Evolutionary conservation across 1,140 invertebrate species (phyloP).

Genomic region (Stratiolaelaps scimitus): DNA sequence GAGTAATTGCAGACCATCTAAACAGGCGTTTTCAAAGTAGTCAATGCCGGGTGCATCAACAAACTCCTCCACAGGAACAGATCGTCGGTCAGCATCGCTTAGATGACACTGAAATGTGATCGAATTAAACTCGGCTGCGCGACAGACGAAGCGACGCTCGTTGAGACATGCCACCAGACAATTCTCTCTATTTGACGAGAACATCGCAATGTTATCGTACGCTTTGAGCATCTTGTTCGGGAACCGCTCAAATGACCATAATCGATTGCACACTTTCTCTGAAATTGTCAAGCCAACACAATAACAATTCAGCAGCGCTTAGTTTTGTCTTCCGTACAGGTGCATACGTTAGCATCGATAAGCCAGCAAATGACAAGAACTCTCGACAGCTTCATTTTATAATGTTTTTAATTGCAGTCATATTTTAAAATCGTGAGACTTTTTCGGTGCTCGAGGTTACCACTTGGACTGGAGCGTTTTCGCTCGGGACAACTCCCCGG

Average conservation of each 20-base stretch:
- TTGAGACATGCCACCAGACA: constrained; percentile 80
- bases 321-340: not conserved
- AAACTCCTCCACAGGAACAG: constrained; percentile 54
- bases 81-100: constrained; percentile 71
- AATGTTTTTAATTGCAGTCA: too few species aligned
- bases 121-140: constrained; percentile 85
- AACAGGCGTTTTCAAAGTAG: constrained; percentile 88
- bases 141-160: constrained; percentile 76
- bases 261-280: constrained; percentile 77
- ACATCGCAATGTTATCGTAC: constrained; percentile 76
- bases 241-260: constrained; percentile 82
- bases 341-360: too few species aligned
- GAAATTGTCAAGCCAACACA: constrained; percentile 35
- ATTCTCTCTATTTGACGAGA: constrained; percentile 81
- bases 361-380: too few species aligned
- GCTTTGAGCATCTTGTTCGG: constrained; percentile 80
- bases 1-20: constrained; percentile 62
- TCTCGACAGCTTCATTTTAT: too few species aligned
- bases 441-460: not conserved
- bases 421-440: too few species aligned
- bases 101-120: constrained; percentile 75
- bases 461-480: not conserved
- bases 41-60: constrained; percentile 78
- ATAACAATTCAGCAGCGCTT: constrained; percentile 1
- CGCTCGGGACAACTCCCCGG: too few species aligned